Percentiles rank a stretch among this genome's conserved stretches.
Evolutionary conservation across 30 jellyfish, hydroid and myxozoan species (phyloP).

Genomic region (Aurelia sp.): DNA sequence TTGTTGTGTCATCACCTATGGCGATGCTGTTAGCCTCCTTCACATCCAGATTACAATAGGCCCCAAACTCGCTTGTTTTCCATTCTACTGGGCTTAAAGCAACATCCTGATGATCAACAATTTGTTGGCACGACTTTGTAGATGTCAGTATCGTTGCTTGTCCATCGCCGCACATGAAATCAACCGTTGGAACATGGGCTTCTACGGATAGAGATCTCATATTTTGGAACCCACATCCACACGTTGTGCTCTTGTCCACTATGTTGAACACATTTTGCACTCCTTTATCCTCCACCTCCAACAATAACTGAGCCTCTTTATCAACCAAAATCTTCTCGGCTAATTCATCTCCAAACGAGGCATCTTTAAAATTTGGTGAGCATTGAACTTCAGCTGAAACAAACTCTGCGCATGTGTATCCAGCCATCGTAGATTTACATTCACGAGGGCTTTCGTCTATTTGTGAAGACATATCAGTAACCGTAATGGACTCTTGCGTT

Average conservation of each 20-base stretch:
- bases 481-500: slow-evolving; percentile 33
- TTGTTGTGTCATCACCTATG: slow-evolving; percentile 73
- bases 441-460: slow-evolving; percentile 2
- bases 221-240: slow-evolving; percentile 45
- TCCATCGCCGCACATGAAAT: slow-evolving; percentile 90
- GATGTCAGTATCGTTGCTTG: slow-evolving; percentile 35
- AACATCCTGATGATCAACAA: background rate
- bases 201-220: slow-evolving; percentile 9
- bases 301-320: slow-evolving; percentile 33
- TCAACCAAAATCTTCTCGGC: slow-evolving; percentile 33
- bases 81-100: slow-evolving; percentile 50
- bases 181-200: slow-evolving; percentile 26
- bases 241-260: slow-evolving; percentile 18
- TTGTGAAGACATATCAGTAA: slow-evolving; percentile 48
- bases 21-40: slow-evolving; percentile 66
- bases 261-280: slow-evolving; percentile 7
- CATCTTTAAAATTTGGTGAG: slow-evolving; percentile 33
- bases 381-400: slow-evolving; percentile 38
- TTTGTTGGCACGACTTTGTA: slow-evolving; percentile 32
- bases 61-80: slow-evolving; percentile 4
- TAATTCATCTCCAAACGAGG: slow-evolving; percentile 77
- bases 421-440: slow-evolving; percentile 42
- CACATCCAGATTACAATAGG: slow-evolving; percentile 35
- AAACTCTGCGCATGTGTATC: slow-evolving; percentile 60
- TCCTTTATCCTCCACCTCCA: slow-evolving; percentile 12